Conservation (phyloP, 2,113 vertebrate genomes). For the Taxidea taxus region DNA sequence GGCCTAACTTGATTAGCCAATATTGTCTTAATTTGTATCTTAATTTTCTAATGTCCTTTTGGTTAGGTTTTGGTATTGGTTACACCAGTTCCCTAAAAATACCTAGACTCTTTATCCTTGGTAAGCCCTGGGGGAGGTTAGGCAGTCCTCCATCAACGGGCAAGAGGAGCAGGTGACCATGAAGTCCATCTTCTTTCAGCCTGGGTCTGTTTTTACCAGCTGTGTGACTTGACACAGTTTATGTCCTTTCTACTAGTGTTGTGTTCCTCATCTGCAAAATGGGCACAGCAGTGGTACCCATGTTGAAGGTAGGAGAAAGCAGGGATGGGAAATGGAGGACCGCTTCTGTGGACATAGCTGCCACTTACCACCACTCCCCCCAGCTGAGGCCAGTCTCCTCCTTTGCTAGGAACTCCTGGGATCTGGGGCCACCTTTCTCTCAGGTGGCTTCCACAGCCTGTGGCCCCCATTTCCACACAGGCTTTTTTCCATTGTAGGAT, state of each 20-base stretch:
- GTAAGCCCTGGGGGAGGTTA: not conserved
- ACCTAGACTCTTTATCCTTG: not conserved
- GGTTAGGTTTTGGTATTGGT: not conserved
- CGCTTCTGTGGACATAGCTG: not conserved
- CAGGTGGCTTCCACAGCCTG: not conserved
- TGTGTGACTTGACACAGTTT: not conserved
- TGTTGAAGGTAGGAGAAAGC: not conserved
- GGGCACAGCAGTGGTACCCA: not conserved
- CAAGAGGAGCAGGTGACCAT: accelerated
- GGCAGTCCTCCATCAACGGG: not conserved
- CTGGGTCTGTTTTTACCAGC: not conserved
- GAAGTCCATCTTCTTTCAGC: not conserved
- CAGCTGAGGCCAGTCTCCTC: not conserved
- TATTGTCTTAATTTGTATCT: not conserved
- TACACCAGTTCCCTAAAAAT: not conserved
- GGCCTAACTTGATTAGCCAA: not conserved
- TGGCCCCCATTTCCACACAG: not conserved
- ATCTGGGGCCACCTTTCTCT: not conserved
- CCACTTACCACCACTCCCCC: not conserved
- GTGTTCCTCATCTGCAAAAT: not conserved
- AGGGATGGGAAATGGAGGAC: not conserved
- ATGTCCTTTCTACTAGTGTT: not conserved
- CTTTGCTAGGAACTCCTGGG: not conserved
- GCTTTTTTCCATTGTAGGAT: not conserved
- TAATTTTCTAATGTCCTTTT: not conserved